Percentiles rank a stretch among this genome's conserved stretches.
Evolutionary conservation across 2,797 vertebrate species (phyloP).

Genomic region (Pseudocheirus occidentalis): DNA sequence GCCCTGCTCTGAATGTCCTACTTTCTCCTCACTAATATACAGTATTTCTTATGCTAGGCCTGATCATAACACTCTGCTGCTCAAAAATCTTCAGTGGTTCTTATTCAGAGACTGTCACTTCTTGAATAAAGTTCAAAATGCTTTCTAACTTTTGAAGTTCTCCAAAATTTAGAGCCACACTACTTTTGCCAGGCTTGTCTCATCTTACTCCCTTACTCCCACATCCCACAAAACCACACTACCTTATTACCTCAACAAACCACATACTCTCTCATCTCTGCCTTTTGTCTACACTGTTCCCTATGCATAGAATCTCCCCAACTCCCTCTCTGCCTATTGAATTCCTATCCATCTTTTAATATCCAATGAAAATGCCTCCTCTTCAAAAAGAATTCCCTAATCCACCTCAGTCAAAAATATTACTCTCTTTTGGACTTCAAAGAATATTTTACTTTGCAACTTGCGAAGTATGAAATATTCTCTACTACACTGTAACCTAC

Average conservation of each 20-base stretch:
- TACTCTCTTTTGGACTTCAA: not conserved
- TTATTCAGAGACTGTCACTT: not conserved
- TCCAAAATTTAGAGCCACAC: not conserved
- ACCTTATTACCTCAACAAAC: not conserved
- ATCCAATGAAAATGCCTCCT: not conserved
- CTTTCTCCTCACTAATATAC: not conserved
- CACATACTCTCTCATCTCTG: not conserved
- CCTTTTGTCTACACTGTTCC: not conserved
- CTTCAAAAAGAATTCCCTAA: not conserved
- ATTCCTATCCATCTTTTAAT: not conserved
- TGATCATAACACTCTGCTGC: not conserved
- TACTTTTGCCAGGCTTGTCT: not conserved
- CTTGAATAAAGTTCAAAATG: not conserved
- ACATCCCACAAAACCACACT: too few relatives aligned
- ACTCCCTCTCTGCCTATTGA: not conserved
- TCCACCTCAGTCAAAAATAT: not conserved
- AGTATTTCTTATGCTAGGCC: not conserved
- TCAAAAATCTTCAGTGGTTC: not conserved
- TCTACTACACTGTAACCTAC: not conserved
- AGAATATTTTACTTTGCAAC: not conserved
- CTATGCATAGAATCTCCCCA: not conserved
- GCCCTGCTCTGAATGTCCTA: not conserved
- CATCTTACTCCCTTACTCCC: not conserved
- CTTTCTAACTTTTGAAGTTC: too few relatives aligned
- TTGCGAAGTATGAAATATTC: not conserved